Base-by-base conservation (phyloP, 2,113 vertebrate genomes). In the Sphyrna mokarran region DNA sequence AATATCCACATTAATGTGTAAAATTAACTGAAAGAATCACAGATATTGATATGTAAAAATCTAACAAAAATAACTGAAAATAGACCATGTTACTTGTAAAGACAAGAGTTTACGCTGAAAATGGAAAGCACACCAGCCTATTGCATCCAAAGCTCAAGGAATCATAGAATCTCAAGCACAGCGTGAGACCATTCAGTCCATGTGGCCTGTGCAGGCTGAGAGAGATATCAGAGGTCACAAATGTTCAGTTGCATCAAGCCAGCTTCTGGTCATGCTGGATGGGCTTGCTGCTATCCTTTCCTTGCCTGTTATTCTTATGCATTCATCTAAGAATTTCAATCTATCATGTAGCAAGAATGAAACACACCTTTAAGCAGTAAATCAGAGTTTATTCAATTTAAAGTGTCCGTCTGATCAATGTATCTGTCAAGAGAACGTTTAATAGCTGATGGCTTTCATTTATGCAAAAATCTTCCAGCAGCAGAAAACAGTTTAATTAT, bases 381-480 rank as follows among this genome's bases (percentile, higher is more conserved):
- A 72, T 72, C 20, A 70, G 20, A 8, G 26, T 70, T 70, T 70
- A 26, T 29, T 26, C 70, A 26, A 8, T 72, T 72, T 72, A 72
- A 72, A 72, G 70, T 72, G 8, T 8, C 70, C 70, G 29, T 23
- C 23, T 72, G 22, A 72, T 72, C 70, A 5, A 72, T 26, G 3
- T 72, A 26, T 26, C 26, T 72, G 26, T 72, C 70, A 37, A 2
- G n/a, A 78, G n/a, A 37, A 33, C 14, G 76, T 78, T 78, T 37
- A 78, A 78, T n/a, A 78, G 33, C 13, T 37, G 76, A 78, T 78
- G 14, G 14, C n/a, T 96, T 97, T 54, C 90, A 97, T 96, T 96
- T 69, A 95, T 96, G 96, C 95, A 95, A 91, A 48, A 70, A 96
- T n/a, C 68, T 96, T 95, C n/a, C 11, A 78, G 76, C 29, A 7